phyloP scores from a whole-genome alignment of 1,140 invertebrate genomes.

The Drosophila aff. region DNA sequence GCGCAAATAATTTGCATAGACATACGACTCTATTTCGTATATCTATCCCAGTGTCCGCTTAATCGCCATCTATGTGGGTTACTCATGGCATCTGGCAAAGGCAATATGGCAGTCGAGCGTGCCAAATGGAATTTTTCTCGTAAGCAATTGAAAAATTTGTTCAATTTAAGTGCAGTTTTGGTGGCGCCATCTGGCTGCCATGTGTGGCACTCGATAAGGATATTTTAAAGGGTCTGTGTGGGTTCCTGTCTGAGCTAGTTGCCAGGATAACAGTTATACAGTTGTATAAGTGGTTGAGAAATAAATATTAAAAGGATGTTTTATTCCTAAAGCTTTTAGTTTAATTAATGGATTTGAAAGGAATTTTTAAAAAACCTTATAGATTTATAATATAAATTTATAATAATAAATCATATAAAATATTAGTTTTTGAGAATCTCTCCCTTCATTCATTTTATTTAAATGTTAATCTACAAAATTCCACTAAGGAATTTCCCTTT shows the following conservation, averaged over 20 bases:
- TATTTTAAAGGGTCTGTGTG: neutral
- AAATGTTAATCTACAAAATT: slow-evolving; percentile 4
- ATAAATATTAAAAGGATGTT: neutral
- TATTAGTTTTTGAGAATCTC: too few species aligned
- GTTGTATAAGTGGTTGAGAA: neutral
- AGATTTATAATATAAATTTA: neutral
- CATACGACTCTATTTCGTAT: slow-evolving; percentile 74
- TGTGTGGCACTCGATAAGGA: slow-evolving; percentile 23
- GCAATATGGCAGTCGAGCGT: slow-evolving; percentile 32
- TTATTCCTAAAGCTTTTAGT: neutral
- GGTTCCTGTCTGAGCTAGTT: slow-evolving; percentile 31
- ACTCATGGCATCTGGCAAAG: slow-evolving; percentile 45
- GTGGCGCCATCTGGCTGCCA: slow-evolving; percentile 54
- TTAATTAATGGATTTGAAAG: neutral
- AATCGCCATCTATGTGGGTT: slow-evolving; percentile 78
- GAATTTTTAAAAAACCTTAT: neutral
- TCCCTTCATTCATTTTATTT: neutral
- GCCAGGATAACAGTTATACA: slow-evolving; percentile 23
- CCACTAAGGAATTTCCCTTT: neutral
- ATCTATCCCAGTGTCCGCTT: slow-evolving; percentile 55
- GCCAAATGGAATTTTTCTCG: slow-evolving; percentile 57
- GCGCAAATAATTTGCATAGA: slow-evolving; percentile 75
- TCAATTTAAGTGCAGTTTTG: slow-evolving; percentile 38
- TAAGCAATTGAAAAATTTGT: slow-evolving; percentile 65
- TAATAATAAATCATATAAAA: too few species aligned